A percentile compares a stretch with the other conserved stretches of the same genome.
Evolutionary conservation across 30 jellyfish, hydroid and myxozoan genomes (phyloP).

Genomic region (Chrysaora quinquecirrha): DNA sequence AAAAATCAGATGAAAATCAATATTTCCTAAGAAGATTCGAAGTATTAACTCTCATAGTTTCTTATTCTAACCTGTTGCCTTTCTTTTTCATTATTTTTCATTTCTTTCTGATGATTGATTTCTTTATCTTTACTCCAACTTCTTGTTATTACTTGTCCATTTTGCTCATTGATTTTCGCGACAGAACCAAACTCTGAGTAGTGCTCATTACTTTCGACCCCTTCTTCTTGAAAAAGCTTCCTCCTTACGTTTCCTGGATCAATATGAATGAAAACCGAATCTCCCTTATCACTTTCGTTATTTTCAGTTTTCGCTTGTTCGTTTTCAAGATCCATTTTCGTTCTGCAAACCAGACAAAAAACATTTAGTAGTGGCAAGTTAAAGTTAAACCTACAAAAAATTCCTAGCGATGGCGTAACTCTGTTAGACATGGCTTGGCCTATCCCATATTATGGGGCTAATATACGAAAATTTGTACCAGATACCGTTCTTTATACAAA

Average conservation of each 20-base stretch:
- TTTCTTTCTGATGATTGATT: neutral
- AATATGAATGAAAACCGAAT: constrained; percentile 23
- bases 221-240: constrained; percentile 70
- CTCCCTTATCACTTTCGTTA: constrained; percentile 35
- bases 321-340: constrained; percentile 32
- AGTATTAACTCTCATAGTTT: no score
- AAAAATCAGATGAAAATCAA: no score
- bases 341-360: no score
- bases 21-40: no score
- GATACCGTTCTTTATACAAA: no score
- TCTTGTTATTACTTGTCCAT: constrained; percentile 10
- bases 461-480: no score
- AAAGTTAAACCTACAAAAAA: no score
- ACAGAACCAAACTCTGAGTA: constrained; percentile 34
- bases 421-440: no score
- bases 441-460: no score
- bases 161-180: constrained; percentile 24
- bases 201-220: constrained; percentile 29
- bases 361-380: no score
- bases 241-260: constrained; percentile 62
- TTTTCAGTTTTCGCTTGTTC: neutral
- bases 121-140: constrained; percentile 31
- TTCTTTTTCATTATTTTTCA: neutral
- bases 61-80: no score
- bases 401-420: no score